These are phyloP conservation scores for Hylyphantes graminicola DNA, from an alignment of 1,140 invertebrate genomes.

Conservation along the genomic window DNA sequence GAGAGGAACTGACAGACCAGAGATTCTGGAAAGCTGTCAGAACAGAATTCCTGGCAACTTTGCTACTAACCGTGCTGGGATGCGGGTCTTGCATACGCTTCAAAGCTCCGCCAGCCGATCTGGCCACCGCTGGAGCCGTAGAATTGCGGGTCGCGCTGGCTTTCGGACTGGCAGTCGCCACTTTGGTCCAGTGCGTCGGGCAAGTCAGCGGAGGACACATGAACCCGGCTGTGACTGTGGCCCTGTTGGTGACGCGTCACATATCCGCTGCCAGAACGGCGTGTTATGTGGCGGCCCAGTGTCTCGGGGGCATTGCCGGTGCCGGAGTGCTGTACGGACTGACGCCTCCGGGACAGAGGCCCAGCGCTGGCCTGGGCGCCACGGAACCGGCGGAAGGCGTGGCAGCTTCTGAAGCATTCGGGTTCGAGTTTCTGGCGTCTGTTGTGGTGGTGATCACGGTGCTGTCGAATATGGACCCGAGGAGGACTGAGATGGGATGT, in stretches of 20 bases:
- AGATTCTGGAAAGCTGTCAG: conserved; percentile 64
- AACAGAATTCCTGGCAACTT: conserved; percentile 62
- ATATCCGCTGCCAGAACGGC: conserved; percentile 66
- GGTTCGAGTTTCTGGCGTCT: conserved; percentile 63
- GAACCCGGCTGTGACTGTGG: conserved; percentile 68
- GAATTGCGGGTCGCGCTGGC: conserved; percentile 61
- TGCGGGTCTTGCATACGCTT: conserved; percentile 56
- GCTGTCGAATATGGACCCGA: conserved; percentile 62
- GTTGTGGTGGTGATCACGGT: conserved; percentile 64
- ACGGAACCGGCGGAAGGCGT: conserved; percentile 42
- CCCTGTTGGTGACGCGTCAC: conserved; percentile 66
- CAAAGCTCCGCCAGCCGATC: conserved; percentile 25
- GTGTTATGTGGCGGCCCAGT: conserved; percentile 64
- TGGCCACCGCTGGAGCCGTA: neutral
- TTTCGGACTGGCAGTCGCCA: conserved; percentile 68
- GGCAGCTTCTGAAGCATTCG: conserved; percentile 62
- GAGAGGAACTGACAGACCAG: conserved; percentile 61
- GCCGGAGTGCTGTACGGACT: conserved; percentile 64
- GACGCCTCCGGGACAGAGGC: conserved; percentile 26
- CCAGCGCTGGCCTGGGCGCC: conserved; percentile 64
- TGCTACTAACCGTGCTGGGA: conserved; percentile 58
- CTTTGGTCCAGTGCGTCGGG: conserved; percentile 65
- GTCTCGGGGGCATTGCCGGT: conserved; percentile 67
- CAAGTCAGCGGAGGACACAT: conserved; percentile 69
- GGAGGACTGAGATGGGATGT: conserved; percentile 60